Base-by-base conservation (phyloP, 2,888 invertebrate species). In the Acrobasis consociella region DNA sequence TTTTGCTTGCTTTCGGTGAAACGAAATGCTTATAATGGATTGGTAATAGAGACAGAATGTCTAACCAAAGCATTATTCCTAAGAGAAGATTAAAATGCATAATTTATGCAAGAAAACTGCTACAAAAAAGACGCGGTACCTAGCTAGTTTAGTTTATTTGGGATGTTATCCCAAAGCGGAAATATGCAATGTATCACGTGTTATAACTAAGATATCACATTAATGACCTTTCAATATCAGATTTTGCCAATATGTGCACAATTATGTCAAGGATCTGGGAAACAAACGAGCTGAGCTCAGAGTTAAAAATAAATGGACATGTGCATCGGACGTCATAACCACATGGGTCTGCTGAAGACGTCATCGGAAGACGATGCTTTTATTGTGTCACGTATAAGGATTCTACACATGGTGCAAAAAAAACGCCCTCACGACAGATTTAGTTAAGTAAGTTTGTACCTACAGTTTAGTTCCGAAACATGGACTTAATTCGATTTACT, bases 301-400 rank as follows among this genome's bases (percentile, higher is more conserved):
- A 55, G 49, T n/a, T 38, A 62, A 17, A 53, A 55, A 62, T 55
- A 53, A 49, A 39, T 52, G 9, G 16, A 62, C 55, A 60, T 69
- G 68, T 67, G 65, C 71, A 73, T 68, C 37, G 73, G 76, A 80
- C 78, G 77, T 72, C 73, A 70, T 69, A 67, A 75, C 74, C 76
- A 75, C 66, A 67, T 76, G 74, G 69, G 70, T 72, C 10, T 39
- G 39, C 9, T 15, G 71, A 72, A 74, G 76, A 78, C 80, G 77
- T 78, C 81, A 78, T 62, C 72, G 67, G 61, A 70, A 65, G 55
- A 64, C 67, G 60, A 62, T 75, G 64, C 69, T 79, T 77, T 82
- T 81, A 77, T 81, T 82, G 73, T 72, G 55, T 68, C 68, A 69
- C 67, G 49, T 63, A 42, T 60, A 64, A 65, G 65, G 58, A 65